Percentiles rank a stretch among this genome's conserved stretches.
phyloP scores from a whole-genome alignment of 2,113 vertebrate genomes.

The Pelobates fuscus region DNA sequence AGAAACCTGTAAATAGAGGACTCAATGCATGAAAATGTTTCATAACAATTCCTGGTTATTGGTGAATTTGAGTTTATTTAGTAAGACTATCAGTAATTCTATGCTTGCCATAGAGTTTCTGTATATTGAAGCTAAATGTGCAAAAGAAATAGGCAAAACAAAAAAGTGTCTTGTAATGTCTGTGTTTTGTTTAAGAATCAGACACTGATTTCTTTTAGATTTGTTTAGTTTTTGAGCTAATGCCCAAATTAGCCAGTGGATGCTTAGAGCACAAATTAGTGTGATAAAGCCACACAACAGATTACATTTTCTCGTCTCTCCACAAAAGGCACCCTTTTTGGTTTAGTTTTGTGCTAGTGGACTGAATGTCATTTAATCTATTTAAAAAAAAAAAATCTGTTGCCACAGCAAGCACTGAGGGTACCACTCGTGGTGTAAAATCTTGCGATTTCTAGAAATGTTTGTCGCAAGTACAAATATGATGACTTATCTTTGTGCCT shows the following conservation, averaged over 20 bases:
- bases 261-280: slow-evolving; percentile 69
- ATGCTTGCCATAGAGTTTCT: slow-evolving; percentile 24
- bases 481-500: slow-evolving; percentile 97
- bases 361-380: not conserved
- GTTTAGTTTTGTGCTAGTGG: slow-evolving; percentile 3
- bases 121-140: slow-evolving; percentile 33
- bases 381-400: not conserved
- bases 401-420: slow-evolving; percentile 61
- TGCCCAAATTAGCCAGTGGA: slow-evolving; percentile 69
- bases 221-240: slow-evolving; percentile 50
- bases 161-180: slow-evolving; percentile 62
- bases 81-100: slow-evolving; percentile 27
- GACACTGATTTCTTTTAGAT: slow-evolving; percentile 55
- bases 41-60: slow-evolving; percentile 26
- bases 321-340: not conserved
- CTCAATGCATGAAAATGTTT: slow-evolving; percentile 30
- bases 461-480: slow-evolving; percentile 84
- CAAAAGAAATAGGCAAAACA: slow-evolving; percentile 22
- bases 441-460: slow-evolving; percentile 74
- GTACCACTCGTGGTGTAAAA: slow-evolving; percentile 60
- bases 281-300: slow-evolving; percentile 63
- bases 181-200: slow-evolving; percentile 58
- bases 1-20: slow-evolving; percentile 58
- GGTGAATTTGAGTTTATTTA: slow-evolving; percentile 9
- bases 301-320: not conserved